Conservation (phyloP, 37 sponge, comb jelly and placozoan species). For the Halisarca cf. caerulea region DNA sequence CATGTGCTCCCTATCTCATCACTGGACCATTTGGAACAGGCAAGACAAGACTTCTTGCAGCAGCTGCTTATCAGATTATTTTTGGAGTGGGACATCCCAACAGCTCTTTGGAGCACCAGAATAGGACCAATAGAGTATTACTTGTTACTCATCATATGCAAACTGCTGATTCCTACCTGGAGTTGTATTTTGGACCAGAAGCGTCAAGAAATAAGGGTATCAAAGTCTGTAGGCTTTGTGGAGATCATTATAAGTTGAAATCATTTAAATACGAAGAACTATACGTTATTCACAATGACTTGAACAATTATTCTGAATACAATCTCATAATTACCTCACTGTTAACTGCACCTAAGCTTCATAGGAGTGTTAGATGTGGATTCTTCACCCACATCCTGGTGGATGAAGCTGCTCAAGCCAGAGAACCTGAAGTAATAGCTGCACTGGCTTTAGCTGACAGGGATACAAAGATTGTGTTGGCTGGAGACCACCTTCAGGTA, state of each 20-base stretch:
- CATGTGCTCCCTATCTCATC: conserved; percentile 40
- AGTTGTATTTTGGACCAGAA: conserved; percentile 46
- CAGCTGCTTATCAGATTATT: conserved; percentile 62
- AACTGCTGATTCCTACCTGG: conserved; percentile 68
- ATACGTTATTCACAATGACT: not conserved
- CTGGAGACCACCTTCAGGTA: conserved; percentile 26
- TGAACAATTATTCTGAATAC: not conserved
- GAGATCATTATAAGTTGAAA: not conserved
- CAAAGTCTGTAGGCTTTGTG: not conserved
- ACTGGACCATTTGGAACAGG: conserved; percentile 85
- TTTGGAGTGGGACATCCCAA: not conserved
- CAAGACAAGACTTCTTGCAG: conserved; percentile 68
- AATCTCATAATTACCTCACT: not conserved
- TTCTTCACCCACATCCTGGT: conserved; percentile 32
- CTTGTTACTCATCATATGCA: conserved; percentile 69
- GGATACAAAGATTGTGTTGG: conserved; percentile 13
- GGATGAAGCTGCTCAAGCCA: conserved; percentile 33
- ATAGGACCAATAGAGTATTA: conserved; percentile 17
- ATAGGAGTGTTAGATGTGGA: not conserved
- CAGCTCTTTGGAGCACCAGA: not conserved
- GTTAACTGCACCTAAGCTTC: not conserved
- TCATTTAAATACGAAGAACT: no score
- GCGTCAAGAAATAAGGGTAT: not conserved
- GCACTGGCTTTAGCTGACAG: not conserved
- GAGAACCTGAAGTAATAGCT: conserved; percentile 18